Evolutionary conservation across 2,797 vertebrate species (phyloP).

Genomic region (Sarcophilus harrisii): DNA sequence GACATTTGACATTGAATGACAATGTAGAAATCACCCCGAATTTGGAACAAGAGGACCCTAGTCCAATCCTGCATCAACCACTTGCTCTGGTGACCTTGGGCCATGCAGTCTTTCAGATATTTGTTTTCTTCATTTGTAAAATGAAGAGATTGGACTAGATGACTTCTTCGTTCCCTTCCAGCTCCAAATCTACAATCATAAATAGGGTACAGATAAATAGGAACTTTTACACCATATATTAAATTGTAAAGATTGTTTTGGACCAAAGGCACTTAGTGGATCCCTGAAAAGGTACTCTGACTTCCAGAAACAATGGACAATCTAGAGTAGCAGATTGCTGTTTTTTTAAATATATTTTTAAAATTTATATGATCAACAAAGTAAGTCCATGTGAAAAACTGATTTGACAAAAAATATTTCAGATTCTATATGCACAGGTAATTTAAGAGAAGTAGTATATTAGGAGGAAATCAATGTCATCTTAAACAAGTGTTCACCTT

Average conservation of each 20-base stretch:
- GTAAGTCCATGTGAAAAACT: slow-evolving; percentile 10
- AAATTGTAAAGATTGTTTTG: slow-evolving; percentile 2
- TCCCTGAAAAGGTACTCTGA: neutral
- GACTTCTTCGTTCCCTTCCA: neutral
- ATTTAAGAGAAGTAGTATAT: neutral
- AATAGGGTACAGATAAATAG: neutral
- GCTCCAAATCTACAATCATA: neutral
- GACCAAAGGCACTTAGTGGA: neutral
- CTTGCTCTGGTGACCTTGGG: neutral
- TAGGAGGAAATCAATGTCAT: neutral
- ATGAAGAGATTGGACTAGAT: neutral
- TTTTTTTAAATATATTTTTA: neutral
- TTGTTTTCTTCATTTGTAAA: neutral
- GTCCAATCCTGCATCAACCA: neutral
- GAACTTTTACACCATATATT: neutral
- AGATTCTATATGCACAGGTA: slow-evolving; percentile 23
- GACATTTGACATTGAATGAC: slow-evolving; percentile 1
- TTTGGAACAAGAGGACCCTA: neutral
- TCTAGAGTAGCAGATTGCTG: neutral
- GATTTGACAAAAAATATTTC: neutral
- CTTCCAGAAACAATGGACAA: slow-evolving; percentile 27
- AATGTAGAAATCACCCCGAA: neutral
- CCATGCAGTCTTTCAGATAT: neutral
- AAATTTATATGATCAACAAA: neutral
- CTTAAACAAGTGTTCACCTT: neutral